phyloP scores from a whole-genome alignment of 2,113 vertebrate genomes.

The Brachyhypopomus occidentalis region DNA sequence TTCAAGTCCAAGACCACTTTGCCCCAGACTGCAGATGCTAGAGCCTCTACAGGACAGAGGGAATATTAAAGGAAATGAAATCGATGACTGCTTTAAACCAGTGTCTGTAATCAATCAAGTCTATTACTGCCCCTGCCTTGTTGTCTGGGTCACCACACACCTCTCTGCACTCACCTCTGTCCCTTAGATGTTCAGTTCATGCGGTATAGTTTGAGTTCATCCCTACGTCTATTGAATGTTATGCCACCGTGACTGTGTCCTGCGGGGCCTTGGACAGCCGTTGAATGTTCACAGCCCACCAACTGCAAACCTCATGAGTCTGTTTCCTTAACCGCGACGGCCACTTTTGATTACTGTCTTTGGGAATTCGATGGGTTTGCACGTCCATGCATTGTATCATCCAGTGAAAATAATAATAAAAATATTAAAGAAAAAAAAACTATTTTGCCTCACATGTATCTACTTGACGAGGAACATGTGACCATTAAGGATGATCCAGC shows the following conservation, averaged over 20 bases:
- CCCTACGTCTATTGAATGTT: not conserved
- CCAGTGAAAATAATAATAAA: too few relatives aligned
- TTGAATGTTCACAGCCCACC: not conserved
- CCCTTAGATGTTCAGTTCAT: conserved; percentile 26
- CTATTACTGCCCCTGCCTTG: conserved; percentile 69
- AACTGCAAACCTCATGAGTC: not conserved
- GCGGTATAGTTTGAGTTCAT: conserved; percentile 11
- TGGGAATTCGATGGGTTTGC: too few relatives aligned
- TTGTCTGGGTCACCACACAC: conserved; percentile 42
- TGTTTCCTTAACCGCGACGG: too few relatives aligned
- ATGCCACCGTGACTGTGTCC: too few relatives aligned
- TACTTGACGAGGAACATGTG: conserved; percentile 15
- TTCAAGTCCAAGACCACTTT: conserved; percentile 72
- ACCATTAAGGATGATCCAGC: conserved; percentile 76
- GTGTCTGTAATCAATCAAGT: conserved; percentile 80
- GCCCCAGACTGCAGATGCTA: conserved; percentile 52
- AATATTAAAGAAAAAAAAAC: not conserved
- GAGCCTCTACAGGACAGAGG: conserved; percentile 61
- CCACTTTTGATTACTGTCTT: too few relatives aligned
- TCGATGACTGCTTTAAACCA: conserved; percentile 79
- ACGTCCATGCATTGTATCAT: too few relatives aligned
- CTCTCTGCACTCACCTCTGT: conserved; percentile 37
- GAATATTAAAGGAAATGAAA: conserved; percentile 76
- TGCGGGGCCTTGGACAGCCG: too few relatives aligned
- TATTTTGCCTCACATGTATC: not conserved